Evolutionary conservation across 2,888 invertebrate species (phyloP).

Genomic region (Ochlodes sylvanus): DNA sequence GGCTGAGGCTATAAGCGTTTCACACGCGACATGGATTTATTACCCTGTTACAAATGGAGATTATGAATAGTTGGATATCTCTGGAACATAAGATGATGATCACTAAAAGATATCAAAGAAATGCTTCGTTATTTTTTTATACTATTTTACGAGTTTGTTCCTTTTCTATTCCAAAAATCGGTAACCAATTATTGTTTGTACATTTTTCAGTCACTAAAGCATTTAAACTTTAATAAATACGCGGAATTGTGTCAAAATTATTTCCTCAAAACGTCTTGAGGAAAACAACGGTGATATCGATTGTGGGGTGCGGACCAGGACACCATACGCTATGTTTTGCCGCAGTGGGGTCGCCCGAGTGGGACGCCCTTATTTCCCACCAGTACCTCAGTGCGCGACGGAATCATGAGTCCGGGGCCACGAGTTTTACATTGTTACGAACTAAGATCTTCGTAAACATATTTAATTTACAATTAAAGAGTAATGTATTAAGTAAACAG

Average conservation of each 20-base stretch:
- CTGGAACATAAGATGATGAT: conserved; percentile 16
- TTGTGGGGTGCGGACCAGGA: conserved; percentile 56
- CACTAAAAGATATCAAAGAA: conserved; percentile 9
- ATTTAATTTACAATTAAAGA: too few species aligned
- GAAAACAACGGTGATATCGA: conserved; percentile 50
- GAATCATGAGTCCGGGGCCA: conserved; percentile 36
- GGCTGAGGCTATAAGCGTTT: conserved; percentile 50
- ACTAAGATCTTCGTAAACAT: background rate
- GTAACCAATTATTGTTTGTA: too few species aligned
- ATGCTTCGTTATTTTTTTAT: conserved; percentile 3
- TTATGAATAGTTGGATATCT: conserved; percentile 24
- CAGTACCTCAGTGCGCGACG: conserved; percentile 45
- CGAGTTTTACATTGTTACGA: conserved; percentile 19
- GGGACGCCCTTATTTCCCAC: conserved; percentile 53
- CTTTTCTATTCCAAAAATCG: background rate
- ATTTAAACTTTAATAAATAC: background rate
- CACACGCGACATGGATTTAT: conserved; percentile 50
- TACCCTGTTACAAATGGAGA: conserved; percentile 9
- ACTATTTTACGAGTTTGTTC: background rate
- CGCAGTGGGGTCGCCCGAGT: conserved; percentile 73
- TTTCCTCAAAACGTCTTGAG: conserved; percentile 37
- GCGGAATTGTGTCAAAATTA: conserved; percentile 9
- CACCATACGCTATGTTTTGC: conserved; percentile 72
- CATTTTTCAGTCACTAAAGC: too few species aligned
- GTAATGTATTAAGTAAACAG: too few species aligned